phyloP scores from a whole-genome alignment of 2,888 invertebrate species.

The Standfussiana lucernea region DNA sequence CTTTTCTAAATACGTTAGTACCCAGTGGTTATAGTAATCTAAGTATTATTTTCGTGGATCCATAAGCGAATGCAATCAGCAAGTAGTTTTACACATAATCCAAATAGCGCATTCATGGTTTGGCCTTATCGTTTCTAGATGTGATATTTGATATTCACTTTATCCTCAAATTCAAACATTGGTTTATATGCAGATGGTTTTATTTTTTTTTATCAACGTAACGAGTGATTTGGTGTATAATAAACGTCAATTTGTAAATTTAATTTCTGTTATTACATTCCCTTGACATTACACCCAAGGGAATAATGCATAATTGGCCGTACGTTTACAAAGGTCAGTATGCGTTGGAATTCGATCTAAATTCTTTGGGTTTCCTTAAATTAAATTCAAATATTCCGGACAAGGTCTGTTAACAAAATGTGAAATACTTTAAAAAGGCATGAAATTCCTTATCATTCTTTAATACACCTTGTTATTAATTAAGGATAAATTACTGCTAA shows the following conservation, averaged over 20 bases:
- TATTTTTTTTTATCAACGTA: background rate
- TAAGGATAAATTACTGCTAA: constrained; percentile 12
- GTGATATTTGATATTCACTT: background rate
- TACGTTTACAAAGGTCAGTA: constrained; percentile 30
- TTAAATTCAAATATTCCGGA: constrained; percentile 31
- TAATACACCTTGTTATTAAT: constrained; percentile 8
- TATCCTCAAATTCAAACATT: background rate
- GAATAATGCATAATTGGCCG: constrained; percentile 39
- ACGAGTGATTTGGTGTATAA: background rate
- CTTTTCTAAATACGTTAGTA: too few species aligned
- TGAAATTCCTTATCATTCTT: constrained; percentile 25
- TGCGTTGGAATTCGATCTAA: constrained; percentile 31
- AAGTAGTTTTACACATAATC: background rate
- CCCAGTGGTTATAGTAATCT: background rate
- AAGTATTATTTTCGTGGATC: background rate
- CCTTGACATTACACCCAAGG: constrained; percentile 37
- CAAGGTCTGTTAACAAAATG: constrained; percentile 39
- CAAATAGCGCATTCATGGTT: background rate
- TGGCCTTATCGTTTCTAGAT: background rate
- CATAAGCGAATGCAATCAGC: background rate
- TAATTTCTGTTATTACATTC: constrained; percentile 2
- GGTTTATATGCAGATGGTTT: background rate
- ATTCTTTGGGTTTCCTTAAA: constrained; percentile 29
- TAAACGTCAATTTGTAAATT: background rate
- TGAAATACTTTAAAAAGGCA: constrained; percentile 18